A percentile compares a stretch with the other conserved stretches of the same genome.
phyloP scores from a whole-genome alignment of 2,113 vertebrate genomes.

The Heliornis fulica region DNA sequence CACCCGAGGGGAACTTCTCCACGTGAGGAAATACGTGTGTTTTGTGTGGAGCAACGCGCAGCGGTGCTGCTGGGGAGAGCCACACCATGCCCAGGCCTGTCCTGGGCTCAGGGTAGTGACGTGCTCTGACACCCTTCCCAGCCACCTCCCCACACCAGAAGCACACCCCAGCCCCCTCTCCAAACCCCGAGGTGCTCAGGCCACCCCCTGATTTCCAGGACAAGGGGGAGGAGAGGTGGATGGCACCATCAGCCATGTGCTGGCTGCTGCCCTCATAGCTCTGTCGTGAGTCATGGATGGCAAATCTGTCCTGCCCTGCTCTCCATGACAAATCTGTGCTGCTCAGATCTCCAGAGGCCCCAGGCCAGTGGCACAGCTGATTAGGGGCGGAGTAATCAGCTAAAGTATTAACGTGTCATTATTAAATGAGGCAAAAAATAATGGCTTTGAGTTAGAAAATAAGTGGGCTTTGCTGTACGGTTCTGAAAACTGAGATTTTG shows the following conservation, averaged over 20 bases:
- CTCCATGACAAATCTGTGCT: not conserved
- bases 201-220: not conserved
- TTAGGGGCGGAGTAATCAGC: not conserved
- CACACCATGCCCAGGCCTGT: fast-evolving
- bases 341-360: not conserved
- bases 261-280: not conserved
- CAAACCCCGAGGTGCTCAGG: fast-evolving
- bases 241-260: fast-evolving
- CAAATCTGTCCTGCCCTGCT: no score
- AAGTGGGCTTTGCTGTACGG: fast-evolving
- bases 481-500: not conserved
- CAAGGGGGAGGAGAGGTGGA: not conserved
- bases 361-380: not conserved
- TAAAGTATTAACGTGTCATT: not conserved
- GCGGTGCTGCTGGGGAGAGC: no score
- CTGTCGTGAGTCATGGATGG: not conserved
- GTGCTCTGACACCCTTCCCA: not conserved
- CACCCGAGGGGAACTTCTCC: not conserved
- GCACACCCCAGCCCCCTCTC: fast-evolving
- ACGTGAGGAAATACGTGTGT: not conserved
- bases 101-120: fast-evolving
- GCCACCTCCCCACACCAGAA: no score
- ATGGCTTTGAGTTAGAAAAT: not conserved
- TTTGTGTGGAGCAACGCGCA: fast-evolving
- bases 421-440: not conserved